A percentile compares a stretch with the other conserved stretches of the same genome.
Conservation (phyloP, 37 sponge, comb jelly and placozoan genomes). For the Beroe forskalii region DNA sequence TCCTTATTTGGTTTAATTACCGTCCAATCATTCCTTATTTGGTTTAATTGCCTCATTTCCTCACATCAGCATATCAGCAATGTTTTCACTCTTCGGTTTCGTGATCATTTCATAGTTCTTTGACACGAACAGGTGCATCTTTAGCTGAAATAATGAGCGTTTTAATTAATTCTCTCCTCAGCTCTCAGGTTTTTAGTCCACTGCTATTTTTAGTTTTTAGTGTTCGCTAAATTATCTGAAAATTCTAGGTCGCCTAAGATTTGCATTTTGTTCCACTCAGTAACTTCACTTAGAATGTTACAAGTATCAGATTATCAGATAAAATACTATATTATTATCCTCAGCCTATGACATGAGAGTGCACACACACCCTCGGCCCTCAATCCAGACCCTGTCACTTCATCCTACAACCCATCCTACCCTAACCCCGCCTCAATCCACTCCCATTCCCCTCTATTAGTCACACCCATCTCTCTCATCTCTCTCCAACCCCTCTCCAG, state of each 20-base stretch:
- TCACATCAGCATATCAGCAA: constrained; percentile 13
- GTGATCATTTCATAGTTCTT: constrained; percentile 46
- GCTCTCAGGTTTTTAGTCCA: too few species aligned
- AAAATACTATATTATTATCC: too few species aligned
- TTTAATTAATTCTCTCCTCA: too few species aligned
- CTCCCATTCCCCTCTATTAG: too few species aligned
- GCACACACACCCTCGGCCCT: not conserved
- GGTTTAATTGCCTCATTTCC: not conserved
- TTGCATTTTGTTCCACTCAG: too few species aligned
- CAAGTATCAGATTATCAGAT: too few species aligned
- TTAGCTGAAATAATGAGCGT: not conserved
- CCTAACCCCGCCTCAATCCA: not conserved
- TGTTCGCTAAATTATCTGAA: too few species aligned
- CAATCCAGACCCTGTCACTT: not conserved
- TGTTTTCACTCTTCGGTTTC: not conserved
- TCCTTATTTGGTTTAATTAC: too few species aligned
- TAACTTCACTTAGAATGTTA: too few species aligned
- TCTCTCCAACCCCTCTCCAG: not conserved
- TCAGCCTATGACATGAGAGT: too few species aligned
- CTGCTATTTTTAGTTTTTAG: not conserved
- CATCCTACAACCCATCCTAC: not conserved
- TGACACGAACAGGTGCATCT: not conserved
- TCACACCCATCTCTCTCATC: too few species aligned
- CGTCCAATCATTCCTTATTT: not conserved
- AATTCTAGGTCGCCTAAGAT: too few species aligned